A percentile compares a stretch with the other conserved stretches of the same genome.
These are phyloP conservation scores for Elaphurus davidianus DNA, from an alignment of 2,113 vertebrate genomes.

Conservation along the genomic window DNA sequence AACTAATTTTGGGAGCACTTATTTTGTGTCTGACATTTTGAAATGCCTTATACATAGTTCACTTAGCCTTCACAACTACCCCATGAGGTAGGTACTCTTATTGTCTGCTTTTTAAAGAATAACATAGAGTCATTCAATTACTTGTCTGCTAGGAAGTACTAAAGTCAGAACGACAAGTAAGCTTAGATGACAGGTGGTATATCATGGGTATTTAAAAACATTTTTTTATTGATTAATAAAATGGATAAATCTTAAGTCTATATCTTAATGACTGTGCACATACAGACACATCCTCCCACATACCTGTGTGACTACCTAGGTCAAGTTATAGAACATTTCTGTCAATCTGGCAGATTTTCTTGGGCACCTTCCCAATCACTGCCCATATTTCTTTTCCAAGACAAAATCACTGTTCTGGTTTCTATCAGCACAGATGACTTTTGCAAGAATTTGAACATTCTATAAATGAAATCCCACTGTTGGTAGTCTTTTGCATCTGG, in stretches of 20 bases:
- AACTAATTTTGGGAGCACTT: neutral
- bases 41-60: neutral
- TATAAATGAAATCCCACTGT: neutral
- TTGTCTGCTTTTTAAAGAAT: fast-evolving
- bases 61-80: neutral
- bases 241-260: neutral
- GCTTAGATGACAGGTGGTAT: neutral
- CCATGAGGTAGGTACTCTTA: neutral
- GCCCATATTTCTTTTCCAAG: neutral
- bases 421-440: neutral
- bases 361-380: neutral
- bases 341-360: neutral
- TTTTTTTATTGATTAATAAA: neutral
- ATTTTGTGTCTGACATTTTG: neutral
- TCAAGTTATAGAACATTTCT: neutral
- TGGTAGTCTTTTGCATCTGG: neutral
- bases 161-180: neutral
- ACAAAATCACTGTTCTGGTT: neutral
- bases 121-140: neutral
- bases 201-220: neutral
- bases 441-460: neutral
- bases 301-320: neutral
- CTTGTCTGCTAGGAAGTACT: neutral
- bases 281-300: neutral
- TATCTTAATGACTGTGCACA: neutral